Evolutionary conservation across 2,113 vertebrate genomes (phyloP), one percentile per base, ranked within the genome.

Genomic region (Catharus fuscescens): DNA sequence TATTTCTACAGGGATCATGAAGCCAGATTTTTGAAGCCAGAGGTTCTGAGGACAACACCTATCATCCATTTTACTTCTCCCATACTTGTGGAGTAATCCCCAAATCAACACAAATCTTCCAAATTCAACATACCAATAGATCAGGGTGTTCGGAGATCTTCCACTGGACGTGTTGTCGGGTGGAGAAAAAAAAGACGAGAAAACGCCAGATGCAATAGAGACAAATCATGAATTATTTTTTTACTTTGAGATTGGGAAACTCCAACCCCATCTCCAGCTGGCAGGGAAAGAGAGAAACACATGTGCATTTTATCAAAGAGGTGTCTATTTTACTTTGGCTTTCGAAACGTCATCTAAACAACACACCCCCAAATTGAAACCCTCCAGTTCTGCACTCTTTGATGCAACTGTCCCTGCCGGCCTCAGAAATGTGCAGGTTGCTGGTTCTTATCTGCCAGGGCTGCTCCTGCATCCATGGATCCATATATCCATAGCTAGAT

Each of bases 281-380:
- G 76, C 48, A 92, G 72, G 56, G 60, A 57, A 54, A 23, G 1
- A 42, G 64, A 62, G 17, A 38, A 88, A 40, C 42, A 64, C 80
- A 90, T 9, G n/a, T 84, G 88, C 15, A 20, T 93, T 93, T 80
- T 96, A 95, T 92, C 85, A 93, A 20, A 71, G 83, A 93, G 64
- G 86, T 78, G 79, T 73, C 85, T 88, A 8, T 84, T 94, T 90
- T 78, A 32, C 56, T 70, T 52, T 53, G 44, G 72, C 64, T 90
- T 95, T 88, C 29, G 11, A 92, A 94, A 90, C 1, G 1, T 47
- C 89, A 61, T 50, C 64, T 67, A 70, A 88, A 86, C 17, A 92
- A 59, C 45, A 76, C 50, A 11, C 16, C 32, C 60, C 76, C n/a
- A 62, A 54, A 80, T 0, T 12, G 52, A 64, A 94, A 60, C 40